These are phyloP conservation scores for Liodrosophila aerea DNA, from an alignment of 2,888 invertebrate genomes.

Conservation along the genomic window DNA sequence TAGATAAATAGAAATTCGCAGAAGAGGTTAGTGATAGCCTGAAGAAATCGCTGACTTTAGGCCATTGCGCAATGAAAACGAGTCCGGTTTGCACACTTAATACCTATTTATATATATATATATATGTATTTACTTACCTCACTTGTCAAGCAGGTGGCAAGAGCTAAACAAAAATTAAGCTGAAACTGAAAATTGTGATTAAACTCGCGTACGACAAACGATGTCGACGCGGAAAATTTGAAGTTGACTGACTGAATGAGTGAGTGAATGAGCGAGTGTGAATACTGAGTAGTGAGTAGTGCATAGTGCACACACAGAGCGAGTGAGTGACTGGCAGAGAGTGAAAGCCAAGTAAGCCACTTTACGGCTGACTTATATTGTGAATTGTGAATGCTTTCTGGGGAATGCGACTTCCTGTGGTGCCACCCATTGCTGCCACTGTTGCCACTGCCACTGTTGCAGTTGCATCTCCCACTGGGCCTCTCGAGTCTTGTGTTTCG, in stretches of 20 bases:
- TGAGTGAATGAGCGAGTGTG: conserved; percentile 46
- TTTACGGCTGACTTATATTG: conserved; percentile 68
- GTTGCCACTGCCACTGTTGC: conserved; percentile 8
- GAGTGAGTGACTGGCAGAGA: conserved; percentile 21
- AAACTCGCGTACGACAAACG: conserved; percentile 71
- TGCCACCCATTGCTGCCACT: conserved; percentile 16
- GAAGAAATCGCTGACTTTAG: conserved; percentile 11
- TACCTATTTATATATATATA: background rate
- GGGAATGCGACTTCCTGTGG: conserved; percentile 69
- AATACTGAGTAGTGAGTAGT: conserved; percentile 3
- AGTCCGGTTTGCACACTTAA: conserved; percentile 48
- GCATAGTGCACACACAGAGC: background rate
- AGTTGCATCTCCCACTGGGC: conserved; percentile 60
- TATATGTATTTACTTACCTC: conserved; percentile 32
- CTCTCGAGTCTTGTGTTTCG: conserved; percentile 6
- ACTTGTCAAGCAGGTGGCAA: conserved; percentile 53
- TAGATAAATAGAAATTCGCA: conserved; percentile 24
- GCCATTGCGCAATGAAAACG: conserved; percentile 60
- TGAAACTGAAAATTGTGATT: conserved; percentile 66
- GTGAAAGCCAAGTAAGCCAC: conserved; percentile 72
- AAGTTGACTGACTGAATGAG: conserved; percentile 30
- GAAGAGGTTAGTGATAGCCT: conserved; percentile 53
- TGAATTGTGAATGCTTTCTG: conserved; percentile 53
- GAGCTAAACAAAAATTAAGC: conserved; percentile 43
- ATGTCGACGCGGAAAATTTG: conserved; percentile 68